phyloP scores from a whole-genome alignment of 2,797 vertebrate species.

The Hydrolagus colliei region DNA sequence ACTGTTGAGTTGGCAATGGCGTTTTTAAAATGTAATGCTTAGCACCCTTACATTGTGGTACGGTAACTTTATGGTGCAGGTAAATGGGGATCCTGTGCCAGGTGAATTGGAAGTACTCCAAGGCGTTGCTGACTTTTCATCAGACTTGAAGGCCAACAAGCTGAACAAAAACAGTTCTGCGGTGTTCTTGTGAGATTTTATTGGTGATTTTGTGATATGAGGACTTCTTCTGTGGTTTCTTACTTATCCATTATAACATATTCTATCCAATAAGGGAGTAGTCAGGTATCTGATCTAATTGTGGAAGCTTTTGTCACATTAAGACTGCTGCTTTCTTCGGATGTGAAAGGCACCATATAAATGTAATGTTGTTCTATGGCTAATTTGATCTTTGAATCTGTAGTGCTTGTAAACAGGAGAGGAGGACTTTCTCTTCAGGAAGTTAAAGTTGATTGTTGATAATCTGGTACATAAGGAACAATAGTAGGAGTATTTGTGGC shows the following conservation, averaged over 20 bases:
- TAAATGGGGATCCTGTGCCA: too few relatives aligned
- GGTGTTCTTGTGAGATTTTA: too few relatives aligned
- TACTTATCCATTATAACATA: conserved; percentile 21
- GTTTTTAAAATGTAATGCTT: too few relatives aligned
- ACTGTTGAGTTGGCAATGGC: too few relatives aligned
- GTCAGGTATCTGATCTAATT: background rate
- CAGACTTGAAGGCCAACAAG: too few relatives aligned
- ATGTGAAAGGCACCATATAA: too few relatives aligned
- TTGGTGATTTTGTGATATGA: background rate
- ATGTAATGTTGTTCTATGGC: background rate
- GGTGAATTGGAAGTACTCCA: too few relatives aligned
- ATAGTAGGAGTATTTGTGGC: conserved; percentile 10
- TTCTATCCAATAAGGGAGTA: background rate
- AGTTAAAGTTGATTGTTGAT: conserved; percentile 45
- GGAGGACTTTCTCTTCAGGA: conserved; percentile 47
- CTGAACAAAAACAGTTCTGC: too few relatives aligned
- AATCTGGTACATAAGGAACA: conserved; percentile 39
- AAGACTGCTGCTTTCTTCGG: background rate
- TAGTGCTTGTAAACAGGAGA: conserved; percentile 51
- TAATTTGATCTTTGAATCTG: conserved; percentile 39
- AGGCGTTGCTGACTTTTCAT: too few relatives aligned
- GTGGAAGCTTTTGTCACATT: background rate
- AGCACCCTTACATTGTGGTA: too few relatives aligned
- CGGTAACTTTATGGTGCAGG: too few relatives aligned
- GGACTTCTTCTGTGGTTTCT: conserved; percentile 48